These are phyloP conservation scores for Vipera latastei DNA, from an alignment of 2,797 vertebrate genomes.

Conservation along the genomic window DNA sequence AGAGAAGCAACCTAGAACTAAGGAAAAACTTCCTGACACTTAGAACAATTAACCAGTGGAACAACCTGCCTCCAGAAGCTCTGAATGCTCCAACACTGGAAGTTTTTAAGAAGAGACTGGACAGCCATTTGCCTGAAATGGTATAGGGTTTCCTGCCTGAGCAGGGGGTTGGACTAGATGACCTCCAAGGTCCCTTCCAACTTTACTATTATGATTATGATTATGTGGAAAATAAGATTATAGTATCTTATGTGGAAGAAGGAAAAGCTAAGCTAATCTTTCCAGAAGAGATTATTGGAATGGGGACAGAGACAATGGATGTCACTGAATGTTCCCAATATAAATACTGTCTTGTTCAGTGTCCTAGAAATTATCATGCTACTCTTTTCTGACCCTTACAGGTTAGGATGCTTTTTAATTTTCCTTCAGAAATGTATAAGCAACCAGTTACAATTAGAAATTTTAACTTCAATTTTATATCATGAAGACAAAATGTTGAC, in stretches of 20 bases:
- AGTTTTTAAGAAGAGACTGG: too few species aligned
- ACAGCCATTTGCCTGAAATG: too few species aligned
- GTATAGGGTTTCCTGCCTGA: too few species aligned
- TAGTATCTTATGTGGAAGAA: conserved; percentile 40
- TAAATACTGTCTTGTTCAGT: not conserved
- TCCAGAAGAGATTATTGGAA: conserved; percentile 39
- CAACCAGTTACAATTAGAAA: conserved; percentile 7
- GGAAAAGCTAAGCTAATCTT: conserved; percentile 48
- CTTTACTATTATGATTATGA: not conserved
- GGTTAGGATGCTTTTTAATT: not conserved
- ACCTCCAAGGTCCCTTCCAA: too few species aligned
- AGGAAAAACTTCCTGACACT: too few species aligned
- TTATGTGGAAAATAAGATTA: conserved; percentile 67
- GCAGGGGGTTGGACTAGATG: too few species aligned
- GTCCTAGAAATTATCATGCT: not conserved
- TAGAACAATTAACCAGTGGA: too few species aligned
- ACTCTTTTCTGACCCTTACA: not conserved
- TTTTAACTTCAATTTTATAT: not conserved
- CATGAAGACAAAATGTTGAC: not conserved
- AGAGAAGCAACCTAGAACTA: too few species aligned
- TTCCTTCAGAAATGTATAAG: not conserved
- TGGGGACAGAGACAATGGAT: not conserved
- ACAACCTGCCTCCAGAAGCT: not conserved
- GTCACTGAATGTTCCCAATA: not conserved
- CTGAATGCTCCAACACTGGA: too few species aligned